A percentile compares a stretch with the other conserved stretches of the same genome.
Conservation (phyloP, 2,888 invertebrate genomes). For the Tetragonisca angustula region DNA sequence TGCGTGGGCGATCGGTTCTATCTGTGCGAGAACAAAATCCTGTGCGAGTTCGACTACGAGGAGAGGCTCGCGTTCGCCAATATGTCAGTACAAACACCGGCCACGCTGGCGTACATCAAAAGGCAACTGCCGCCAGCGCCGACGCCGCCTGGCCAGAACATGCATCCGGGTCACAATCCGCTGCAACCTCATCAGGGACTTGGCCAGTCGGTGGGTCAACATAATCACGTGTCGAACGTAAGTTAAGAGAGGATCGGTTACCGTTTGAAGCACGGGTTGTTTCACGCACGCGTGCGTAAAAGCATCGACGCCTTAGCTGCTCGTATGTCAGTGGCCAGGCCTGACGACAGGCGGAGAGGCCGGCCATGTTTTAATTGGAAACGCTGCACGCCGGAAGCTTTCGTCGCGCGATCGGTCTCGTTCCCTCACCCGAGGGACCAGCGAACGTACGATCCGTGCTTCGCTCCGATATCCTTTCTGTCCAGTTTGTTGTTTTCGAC, state of each 20-base stretch:
- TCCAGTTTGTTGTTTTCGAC: not conserved
- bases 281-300: conserved; percentile 26
- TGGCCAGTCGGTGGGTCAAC: conserved; percentile 79
- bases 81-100: conserved; percentile 95
- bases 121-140: conserved; percentile 86
- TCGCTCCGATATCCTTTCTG: too few species aligned
- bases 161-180: conserved; percentile 80
- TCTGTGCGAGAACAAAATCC: conserved; percentile 98
- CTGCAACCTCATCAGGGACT: conserved; percentile 80
- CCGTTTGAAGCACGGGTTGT: conserved; percentile 25
- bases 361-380: conserved; percentile 28
- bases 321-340: not conserved
- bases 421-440: conserved; percentile 14
- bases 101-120: conserved; percentile 91
- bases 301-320: conserved; percentile 15
- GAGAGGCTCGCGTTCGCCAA: conserved; percentile 97
- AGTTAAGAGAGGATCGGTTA: conserved; percentile 62
- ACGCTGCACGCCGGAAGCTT: not conserved
- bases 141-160: conserved; percentile 79
- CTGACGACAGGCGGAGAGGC: not conserved
- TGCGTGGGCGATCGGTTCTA: conserved; percentile 99
- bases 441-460: not conserved
- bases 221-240: conserved; percentile 82
- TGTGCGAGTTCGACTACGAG: conserved; percentile 99
- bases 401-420: not conserved